A percentile compares a stretch with the other conserved stretches of the same genome.
phyloP scores from a whole-genome alignment of 1,140 invertebrate species.

The Drosophila dunni region DNA sequence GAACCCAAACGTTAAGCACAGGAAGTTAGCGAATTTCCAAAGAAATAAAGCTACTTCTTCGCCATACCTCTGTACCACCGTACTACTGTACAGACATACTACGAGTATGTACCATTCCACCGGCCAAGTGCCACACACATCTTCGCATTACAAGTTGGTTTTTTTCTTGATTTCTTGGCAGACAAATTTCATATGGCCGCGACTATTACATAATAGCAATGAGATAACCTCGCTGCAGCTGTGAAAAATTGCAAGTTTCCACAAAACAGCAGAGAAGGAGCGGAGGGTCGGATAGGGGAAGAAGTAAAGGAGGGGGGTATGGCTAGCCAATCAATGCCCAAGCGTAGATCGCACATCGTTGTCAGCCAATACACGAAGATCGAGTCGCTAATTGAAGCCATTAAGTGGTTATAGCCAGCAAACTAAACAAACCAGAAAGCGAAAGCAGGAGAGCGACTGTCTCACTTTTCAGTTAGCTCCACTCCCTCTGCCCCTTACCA shows the following conservation, averaged over 20 bases:
- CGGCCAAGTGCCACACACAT: conserved; percentile 39
- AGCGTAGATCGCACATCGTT: conserved; percentile 70
- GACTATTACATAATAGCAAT: conserved; percentile 64
- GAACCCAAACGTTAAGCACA: conserved; percentile 22
- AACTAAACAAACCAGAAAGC: conserved; percentile 39
- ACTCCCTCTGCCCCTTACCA: background rate
- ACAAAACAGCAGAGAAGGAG: conserved; percentile 12
- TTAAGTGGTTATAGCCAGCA: conserved; percentile 61
- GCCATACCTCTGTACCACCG: no score
- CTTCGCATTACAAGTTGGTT: conserved; percentile 43
- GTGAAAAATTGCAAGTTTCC: conserved; percentile 52
- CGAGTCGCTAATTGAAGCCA: conserved; percentile 77
- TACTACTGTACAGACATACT: no score
- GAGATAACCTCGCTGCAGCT: conserved; percentile 71
- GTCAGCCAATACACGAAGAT: conserved; percentile 66
- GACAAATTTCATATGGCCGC: conserved; percentile 63
- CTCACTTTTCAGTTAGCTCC: conserved; percentile 53
- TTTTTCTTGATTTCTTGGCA: conserved; percentile 1
- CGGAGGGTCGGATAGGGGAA: background rate
- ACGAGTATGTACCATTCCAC: background rate
- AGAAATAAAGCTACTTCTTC: conserved; percentile 1
- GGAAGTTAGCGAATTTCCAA: conserved; percentile 28
- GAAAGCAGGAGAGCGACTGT: conserved; percentile 62
- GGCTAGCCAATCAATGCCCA: conserved; percentile 61
- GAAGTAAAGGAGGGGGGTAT: background rate